Evolutionary conservation across 1,140 invertebrate genomes (phyloP).

Genomic region (Calephelis nemesis): DNA sequence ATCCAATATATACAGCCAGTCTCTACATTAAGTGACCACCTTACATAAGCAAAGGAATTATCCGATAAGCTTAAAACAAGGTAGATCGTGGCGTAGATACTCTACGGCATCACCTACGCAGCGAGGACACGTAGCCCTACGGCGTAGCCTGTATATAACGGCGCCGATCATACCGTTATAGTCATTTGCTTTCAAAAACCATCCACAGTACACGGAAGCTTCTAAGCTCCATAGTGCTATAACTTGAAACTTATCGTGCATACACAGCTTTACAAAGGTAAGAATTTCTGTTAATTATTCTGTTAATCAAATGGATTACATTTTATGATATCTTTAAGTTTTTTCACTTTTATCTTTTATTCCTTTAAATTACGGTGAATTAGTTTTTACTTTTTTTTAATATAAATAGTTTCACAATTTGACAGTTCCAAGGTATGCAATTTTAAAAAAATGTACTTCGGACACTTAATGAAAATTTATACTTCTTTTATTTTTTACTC

Average conservation of each 20-base stretch:
- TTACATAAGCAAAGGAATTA: constrained; percentile 1
- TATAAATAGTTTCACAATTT: too few relatives aligned
- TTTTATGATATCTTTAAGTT: too few relatives aligned
- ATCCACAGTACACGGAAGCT: constrained; percentile 47
- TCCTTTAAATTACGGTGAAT: too few relatives aligned
- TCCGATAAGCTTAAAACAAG: not conserved
- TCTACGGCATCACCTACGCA: constrained; percentile 48
- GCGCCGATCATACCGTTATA: constrained; percentile 39
- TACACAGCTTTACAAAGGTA: constrained; percentile 19
- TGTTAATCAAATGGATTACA: too few relatives aligned
- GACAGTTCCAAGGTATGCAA: too few relatives aligned
- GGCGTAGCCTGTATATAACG: constrained; percentile 50
- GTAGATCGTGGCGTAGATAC: constrained; percentile 6
- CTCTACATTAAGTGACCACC: not conserved
- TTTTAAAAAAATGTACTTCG: too few relatives aligned
- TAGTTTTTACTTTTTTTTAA: too few relatives aligned
- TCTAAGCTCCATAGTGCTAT: constrained; percentile 23
- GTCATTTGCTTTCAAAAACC: constrained; percentile 65
- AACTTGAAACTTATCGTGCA: not conserved
- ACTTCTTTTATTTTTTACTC: too few relatives aligned
- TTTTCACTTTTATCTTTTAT: too few relatives aligned
- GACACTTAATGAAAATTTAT: too few relatives aligned
- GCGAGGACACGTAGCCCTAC: constrained; percentile 34
- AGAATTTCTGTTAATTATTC: constrained; percentile 5
- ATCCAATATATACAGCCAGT: too few relatives aligned